These are phyloP conservation scores for Phortica okadai DNA, from an alignment of 2,888 invertebrate genomes.

Conservation along the genomic window DNA sequence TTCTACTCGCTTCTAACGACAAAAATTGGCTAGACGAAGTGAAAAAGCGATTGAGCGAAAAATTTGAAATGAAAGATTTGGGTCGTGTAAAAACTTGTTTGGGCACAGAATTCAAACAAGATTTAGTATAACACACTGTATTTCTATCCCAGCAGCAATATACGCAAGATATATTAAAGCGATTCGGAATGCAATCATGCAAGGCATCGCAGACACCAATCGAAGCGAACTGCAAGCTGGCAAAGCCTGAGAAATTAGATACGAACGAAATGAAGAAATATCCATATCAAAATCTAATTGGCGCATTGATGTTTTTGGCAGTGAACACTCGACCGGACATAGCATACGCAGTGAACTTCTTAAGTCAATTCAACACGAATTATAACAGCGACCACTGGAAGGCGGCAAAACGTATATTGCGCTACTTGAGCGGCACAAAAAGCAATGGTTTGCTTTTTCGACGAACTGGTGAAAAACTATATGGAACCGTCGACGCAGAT, in stretches of 20 bases:
- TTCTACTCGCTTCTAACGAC: constrained; percentile 47
- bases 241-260: constrained; percentile 30
- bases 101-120: constrained; percentile 44
- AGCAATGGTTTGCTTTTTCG: constrained; percentile 37
- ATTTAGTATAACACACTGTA: constrained; percentile 18
- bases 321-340: constrained; percentile 45
- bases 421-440: constrained; percentile 43
- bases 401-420: constrained; percentile 45
- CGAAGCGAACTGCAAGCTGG: constrained; percentile 39
- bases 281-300: constrained; percentile 46
- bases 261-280: constrained; percentile 39
- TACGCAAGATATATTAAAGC: constrained; percentile 1
- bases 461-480: background rate
- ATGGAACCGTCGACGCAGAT: background rate
- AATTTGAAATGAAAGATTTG: constrained; percentile 49
- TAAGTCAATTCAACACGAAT: constrained; percentile 44
- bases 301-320: constrained; percentile 44
- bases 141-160: background rate
- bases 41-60: constrained; percentile 36
- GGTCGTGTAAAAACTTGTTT: constrained; percentile 45
- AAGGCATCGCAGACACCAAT: constrained; percentile 42
- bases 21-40: constrained; percentile 34
- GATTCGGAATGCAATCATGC: constrained; percentile 41
- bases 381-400: constrained; percentile 46
- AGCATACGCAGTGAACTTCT: constrained; percentile 33